phyloP scores from a whole-genome alignment of 2,113 vertebrate genomes.

The Leucoraja erinaceus region DNA sequence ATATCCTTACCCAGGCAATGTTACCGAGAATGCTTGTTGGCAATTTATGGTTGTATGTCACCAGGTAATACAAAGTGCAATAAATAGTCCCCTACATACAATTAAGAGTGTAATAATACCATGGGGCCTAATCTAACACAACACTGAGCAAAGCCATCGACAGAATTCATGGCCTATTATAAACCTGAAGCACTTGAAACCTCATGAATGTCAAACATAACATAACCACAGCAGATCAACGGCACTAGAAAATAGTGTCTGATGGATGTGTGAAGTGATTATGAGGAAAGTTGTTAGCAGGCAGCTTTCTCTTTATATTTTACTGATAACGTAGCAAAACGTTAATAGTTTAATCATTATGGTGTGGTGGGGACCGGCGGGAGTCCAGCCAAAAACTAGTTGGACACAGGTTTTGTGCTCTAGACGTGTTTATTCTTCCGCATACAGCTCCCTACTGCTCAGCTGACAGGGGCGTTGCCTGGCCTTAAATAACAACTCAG shows the following conservation, averaged over 20 bases:
- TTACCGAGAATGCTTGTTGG: not conserved
- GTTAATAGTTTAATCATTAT: not conserved
- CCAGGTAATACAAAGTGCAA: not conserved
- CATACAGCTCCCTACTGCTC: too few species aligned
- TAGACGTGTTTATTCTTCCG: too few species aligned
- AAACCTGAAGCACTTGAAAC: constrained; percentile 3
- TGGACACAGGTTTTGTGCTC: too few species aligned
- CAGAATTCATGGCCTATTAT: not conserved
- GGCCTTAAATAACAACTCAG: too few species aligned
- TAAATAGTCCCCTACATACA: not conserved
- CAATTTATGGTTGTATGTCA: not conserved
- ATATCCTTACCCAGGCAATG: not conserved
- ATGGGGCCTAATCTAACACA: not conserved
- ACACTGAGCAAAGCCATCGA: not conserved
- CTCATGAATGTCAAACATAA: constrained; percentile 25
- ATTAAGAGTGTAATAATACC: constrained; percentile 14
- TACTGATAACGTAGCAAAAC: not conserved
- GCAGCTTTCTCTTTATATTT: not conserved
- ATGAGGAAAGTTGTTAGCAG: not conserved
- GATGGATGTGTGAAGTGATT: not conserved
- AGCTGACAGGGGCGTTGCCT: too few species aligned
- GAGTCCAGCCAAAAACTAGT: too few species aligned
- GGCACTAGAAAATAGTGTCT: not conserved
- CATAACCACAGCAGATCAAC: not conserved
- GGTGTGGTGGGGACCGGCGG: too few species aligned